A percentile compares a stretch with the other conserved stretches of the same genome.
Conservation (phyloP, 2,888 invertebrate species). For the Meliscaeva auricollis region DNA sequence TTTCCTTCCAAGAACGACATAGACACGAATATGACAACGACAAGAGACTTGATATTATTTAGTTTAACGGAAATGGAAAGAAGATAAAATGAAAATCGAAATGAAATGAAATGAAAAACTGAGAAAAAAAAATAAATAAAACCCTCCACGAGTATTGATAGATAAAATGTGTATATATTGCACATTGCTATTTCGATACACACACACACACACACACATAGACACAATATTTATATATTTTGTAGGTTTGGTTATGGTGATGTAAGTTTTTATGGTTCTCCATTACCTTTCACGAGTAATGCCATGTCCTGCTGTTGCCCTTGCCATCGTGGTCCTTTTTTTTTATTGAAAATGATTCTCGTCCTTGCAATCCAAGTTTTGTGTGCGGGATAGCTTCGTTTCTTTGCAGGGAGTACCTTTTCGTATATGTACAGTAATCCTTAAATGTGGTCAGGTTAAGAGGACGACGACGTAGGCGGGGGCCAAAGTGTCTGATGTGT, state of each 20-base stretch:
- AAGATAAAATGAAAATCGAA: constrained; percentile 55
- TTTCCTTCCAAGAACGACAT: neutral
- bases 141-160: constrained; percentile 35
- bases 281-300: constrained; percentile 44
- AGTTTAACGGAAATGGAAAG: constrained; percentile 49
- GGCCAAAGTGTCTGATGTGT: constrained; percentile 25
- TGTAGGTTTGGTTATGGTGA: no score
- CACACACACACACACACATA: no score
- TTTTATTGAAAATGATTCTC: constrained; percentile 30
- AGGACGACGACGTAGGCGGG: neutral
- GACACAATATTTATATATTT: neutral
- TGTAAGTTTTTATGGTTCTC: constrained; percentile 35
- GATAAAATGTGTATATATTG: constrained; percentile 19
- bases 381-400: neutral
- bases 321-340: constrained; percentile 18
- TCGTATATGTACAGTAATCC: constrained; percentile 55
- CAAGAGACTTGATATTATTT: constrained; percentile 27
- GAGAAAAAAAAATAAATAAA: constrained; percentile 20
- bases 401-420: constrained; percentile 24
- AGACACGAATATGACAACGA: constrained; percentile 23
- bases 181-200: constrained; percentile 18
- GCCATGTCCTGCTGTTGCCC: constrained; percentile 39
- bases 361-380: constrained; percentile 9
- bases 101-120: constrained; percentile 23
- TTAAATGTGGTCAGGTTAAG: constrained; percentile 66